Conservation (phyloP, 1,140 invertebrate genomes). For the Meloidogyne exigua region DNA sequence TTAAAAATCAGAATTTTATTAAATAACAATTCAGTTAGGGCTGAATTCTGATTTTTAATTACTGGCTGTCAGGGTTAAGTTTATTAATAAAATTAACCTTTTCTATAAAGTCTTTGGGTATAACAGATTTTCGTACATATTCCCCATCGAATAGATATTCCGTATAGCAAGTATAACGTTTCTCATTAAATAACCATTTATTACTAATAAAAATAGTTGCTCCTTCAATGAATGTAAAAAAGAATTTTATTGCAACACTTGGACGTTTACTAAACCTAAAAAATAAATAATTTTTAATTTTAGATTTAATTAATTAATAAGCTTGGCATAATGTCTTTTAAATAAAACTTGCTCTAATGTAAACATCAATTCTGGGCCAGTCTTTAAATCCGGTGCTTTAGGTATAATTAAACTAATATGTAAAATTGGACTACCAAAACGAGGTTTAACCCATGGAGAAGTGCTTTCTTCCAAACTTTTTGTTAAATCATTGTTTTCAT, state of each 20-base stretch:
- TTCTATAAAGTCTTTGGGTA: background rate
- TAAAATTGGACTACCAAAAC: background rate
- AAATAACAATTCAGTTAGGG: no score
- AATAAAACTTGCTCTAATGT: background rate
- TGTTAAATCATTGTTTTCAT: background rate
- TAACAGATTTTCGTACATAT: background rate
- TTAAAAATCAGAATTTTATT: no score
- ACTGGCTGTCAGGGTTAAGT: no score
- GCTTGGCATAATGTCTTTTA: no score
- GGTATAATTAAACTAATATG: background rate
- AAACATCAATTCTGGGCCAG: background rate
- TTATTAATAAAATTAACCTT: no score
- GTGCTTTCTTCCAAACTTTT: background rate
- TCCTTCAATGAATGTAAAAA: background rate
- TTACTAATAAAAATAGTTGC: background rate
- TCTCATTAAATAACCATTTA: background rate
- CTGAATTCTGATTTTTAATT: no score
- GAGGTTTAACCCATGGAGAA: background rate
- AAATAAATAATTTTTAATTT: background rate
- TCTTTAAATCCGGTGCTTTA: slow-evolving; percentile 1
- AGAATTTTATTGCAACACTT: background rate
- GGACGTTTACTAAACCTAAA: background rate
- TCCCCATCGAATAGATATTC: background rate
- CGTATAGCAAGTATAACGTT: background rate
- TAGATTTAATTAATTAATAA: background rate